A percentile compares a stretch with the other conserved stretches of the same genome.
phyloP scores from a whole-genome alignment of 1,140 invertebrate species.

The Polyergus mexicanus region DNA sequence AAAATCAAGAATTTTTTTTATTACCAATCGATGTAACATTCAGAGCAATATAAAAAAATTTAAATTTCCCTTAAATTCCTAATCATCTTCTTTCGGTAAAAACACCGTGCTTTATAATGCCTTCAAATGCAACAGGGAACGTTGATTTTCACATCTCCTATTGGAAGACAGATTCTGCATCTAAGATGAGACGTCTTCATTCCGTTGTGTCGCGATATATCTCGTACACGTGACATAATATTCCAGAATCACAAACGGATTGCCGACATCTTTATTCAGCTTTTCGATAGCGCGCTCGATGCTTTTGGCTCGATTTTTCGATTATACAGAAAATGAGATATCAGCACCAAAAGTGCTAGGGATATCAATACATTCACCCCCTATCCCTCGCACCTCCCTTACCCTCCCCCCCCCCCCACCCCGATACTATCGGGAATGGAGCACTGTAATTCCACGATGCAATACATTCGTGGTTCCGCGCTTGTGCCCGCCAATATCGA shows the following conservation, averaged over 20 bases:
- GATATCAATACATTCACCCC: not conserved
- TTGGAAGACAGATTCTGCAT: not conserved
- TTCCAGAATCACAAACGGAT: slow-evolving; percentile 17
- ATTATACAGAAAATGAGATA: slow-evolving; percentile 31
- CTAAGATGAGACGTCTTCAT: not conserved
- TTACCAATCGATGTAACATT: not conserved
- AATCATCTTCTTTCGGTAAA: slow-evolving; percentile 6
- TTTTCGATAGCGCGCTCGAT: not conserved
- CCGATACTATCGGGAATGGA: slow-evolving; percentile 10
- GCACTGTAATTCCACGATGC: slow-evolving; percentile 57
- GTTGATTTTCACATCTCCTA: slow-evolving; percentile 25
- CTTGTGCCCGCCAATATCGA: slow-evolving; percentile 64
- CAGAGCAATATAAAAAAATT: not conserved
- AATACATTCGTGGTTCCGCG: slow-evolving; percentile 52
- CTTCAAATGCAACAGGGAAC: not conserved
- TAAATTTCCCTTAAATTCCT: not conserved
- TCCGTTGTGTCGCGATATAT: not conserved
- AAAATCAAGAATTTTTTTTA: not conserved
- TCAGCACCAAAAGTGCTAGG: slow-evolving; percentile 17
- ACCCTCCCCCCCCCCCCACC: no score
- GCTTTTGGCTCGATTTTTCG: not conserved
- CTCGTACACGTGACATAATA: not conserved
- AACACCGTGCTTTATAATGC: not conserved
- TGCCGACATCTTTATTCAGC: not conserved
- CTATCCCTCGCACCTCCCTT: no score